Evolutionary conservation across 2,797 vertebrate species (phyloP).

Genomic region (Crax fasciolata): DNA sequence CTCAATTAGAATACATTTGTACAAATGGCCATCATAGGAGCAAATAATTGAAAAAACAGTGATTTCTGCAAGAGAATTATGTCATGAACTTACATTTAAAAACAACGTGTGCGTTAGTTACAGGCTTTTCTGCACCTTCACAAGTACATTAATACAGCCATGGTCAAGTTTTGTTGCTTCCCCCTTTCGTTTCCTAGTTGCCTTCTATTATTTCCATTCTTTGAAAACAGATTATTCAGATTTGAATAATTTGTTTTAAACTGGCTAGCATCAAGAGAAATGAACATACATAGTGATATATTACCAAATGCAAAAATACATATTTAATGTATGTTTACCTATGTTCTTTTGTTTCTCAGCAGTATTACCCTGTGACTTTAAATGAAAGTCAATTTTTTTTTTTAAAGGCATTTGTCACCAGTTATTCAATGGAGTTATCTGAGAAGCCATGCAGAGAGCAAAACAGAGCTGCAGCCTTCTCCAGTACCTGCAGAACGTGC

Average conservation of each 20-base stretch:
- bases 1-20: not conserved
- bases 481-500: not conserved
- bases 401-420: conserved; percentile 28
- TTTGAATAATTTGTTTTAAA: conserved; percentile 13
- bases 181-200: not conserved
- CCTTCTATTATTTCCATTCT: not conserved
- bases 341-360: not conserved
- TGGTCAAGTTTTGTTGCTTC: not conserved
- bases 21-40: not conserved
- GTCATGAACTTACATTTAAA: not conserved
- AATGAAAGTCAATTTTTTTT: not conserved
- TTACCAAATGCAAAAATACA: not conserved
- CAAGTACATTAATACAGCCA: not conserved
- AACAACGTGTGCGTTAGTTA: not conserved
- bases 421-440: conserved; percentile 49
- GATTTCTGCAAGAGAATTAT: not conserved
- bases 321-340: not conserved
- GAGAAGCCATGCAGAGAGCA: conserved; percentile 51
- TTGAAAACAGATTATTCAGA: not conserved
- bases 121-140: not conserved
- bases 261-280: not conserved
- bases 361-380: conserved; percentile 7
- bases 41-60: not conserved
- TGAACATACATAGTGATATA: not conserved
- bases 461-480: conserved; percentile 58